Evolutionary conservation across 2,797 vertebrate species (phyloP), one percentile per base, ranked within the genome.

Genomic region (Cottoperca gobio): DNA sequence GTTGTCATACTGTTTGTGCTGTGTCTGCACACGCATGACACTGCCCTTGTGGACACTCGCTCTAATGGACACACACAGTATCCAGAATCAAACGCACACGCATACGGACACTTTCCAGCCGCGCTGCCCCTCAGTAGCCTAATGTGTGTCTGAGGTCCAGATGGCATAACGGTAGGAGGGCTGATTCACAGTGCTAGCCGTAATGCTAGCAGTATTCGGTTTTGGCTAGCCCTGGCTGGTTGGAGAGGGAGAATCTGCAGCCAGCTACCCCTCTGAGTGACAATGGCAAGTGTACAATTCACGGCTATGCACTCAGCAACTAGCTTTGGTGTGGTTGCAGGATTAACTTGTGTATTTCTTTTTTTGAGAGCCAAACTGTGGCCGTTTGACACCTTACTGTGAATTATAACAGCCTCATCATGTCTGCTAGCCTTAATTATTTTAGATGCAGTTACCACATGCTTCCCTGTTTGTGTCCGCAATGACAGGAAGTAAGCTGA

Each of bases 401-500:
- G 63, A 71, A 72, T 59, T 28, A 7, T 31, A 53, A 49, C 37
- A 31, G 40, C 2, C 39, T 45, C 23, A 8, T 42, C 13, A 7
- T 75, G 35, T 43, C 58, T 71, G 50, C 33, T 23, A 0, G 26
- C 33, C 37, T 74, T 61, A 0, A 66, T 75, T 63, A 40, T 8
- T 21, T 11, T 3, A 13, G 45, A 71, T 81, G 28, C 17, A 37
- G 2, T 86, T 21, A 82, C 40, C 78, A 79, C 57, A 21, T 62
- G 70, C 66, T 81, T 80, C 86, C 59, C 69, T 80, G 23, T 90
- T 76, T 89, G 71, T 91, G 82, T 88, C 55, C 64, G 43, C 62
- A 42, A 89, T 86, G 59, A 79, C 94, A 99, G 98, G 98, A 94
- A 97, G 89, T 89, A 96, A 97, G 88, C 96, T 99, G 84, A 99